phyloP scores from a whole-genome alignment of 2,888 invertebrate genomes.

The Drosophila emarginata region DNA sequence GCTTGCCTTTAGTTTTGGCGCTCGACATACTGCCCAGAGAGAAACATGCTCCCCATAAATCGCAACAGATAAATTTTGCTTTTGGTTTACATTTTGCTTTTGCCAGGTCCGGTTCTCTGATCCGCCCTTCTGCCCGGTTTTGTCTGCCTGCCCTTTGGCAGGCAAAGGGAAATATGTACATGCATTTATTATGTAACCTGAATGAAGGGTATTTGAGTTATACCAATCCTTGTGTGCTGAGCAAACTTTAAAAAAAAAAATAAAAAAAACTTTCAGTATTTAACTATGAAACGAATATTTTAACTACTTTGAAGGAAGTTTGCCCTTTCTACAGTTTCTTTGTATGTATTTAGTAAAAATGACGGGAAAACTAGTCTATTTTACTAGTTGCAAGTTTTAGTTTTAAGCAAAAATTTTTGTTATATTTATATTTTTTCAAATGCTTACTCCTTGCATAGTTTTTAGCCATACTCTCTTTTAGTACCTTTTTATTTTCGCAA shows the following conservation, averaged over 20 bases:
- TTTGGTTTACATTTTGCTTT: constrained; percentile 50
- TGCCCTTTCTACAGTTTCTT: too few relatives aligned
- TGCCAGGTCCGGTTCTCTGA: constrained; percentile 19
- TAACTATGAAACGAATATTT: not conserved
- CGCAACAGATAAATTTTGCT: constrained; percentile 73
- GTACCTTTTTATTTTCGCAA: too few relatives aligned
- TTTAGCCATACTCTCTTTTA: too few relatives aligned
- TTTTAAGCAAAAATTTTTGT: too few relatives aligned
- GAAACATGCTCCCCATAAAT: constrained; percentile 60
- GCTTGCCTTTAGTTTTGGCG: constrained; percentile 17
- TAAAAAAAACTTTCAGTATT: not conserved
- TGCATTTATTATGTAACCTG: constrained; percentile 11
- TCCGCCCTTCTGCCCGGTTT: constrained; percentile 15
- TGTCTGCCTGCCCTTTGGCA: constrained; percentile 49
- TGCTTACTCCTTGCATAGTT: too few relatives aligned
- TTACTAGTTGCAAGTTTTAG: too few relatives aligned
- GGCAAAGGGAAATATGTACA: constrained; percentile 20
- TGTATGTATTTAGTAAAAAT: too few relatives aligned
- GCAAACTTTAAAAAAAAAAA: not conserved
- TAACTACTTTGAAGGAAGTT: not conserved
- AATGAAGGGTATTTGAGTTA: not conserved
- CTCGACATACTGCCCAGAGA: constrained; percentile 34
- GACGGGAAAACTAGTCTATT: too few relatives aligned
- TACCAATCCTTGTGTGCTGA: not conserved
- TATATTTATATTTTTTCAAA: too few relatives aligned